A percentile compares a stretch with the other conserved stretches of the same genome.
phyloP scores from a whole-genome alignment of 2,888 invertebrate genomes.

The Congeria kusceri region DNA sequence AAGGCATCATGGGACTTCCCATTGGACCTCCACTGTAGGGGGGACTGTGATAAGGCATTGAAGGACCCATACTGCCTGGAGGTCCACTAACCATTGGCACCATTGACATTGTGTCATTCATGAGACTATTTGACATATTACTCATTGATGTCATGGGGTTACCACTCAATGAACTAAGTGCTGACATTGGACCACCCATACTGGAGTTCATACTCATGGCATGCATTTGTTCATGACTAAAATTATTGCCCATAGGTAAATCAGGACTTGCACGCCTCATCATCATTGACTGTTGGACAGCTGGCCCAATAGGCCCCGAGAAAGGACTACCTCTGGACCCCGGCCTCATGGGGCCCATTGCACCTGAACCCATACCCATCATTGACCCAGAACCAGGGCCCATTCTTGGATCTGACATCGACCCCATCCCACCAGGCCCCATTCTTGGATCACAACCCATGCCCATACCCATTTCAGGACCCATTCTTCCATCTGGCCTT shows the following conservation, averaged over 20 bases:
- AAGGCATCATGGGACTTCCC: slow-evolving; percentile 66
- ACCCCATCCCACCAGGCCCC: slow-evolving; percentile 59
- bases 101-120: slow-evolving; percentile 64
- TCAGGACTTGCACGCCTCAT: slow-evolving; percentile 61
- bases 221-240: slow-evolving; percentile 64
- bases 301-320: slow-evolving; percentile 62
- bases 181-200: slow-evolving; percentile 56
- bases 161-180: slow-evolving; percentile 61
- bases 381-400: slow-evolving; percentile 53
- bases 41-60: slow-evolving; percentile 68
- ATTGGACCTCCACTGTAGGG: slow-evolving; percentile 64
- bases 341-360: slow-evolving; percentile 63
- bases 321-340: slow-evolving; percentile 64
- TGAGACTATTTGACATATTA: slow-evolving; percentile 73
- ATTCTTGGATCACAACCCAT: slow-evolving; percentile 58
- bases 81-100: slow-evolving; percentile 52
- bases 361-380: slow-evolving; percentile 57
- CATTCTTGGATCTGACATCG: slow-evolving; percentile 70
- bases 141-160: slow-evolving; percentile 71
- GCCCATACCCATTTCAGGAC: slow-evolving; percentile 45
- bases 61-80: slow-evolving; percentile 62
- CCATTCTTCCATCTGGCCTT: slow-evolving; percentile 54
- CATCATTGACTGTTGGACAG: slow-evolving; percentile 66
- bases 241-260: slow-evolving; percentile 47
- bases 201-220: slow-evolving; percentile 45